Percentiles rank a stretch among this genome's conserved stretches.
phyloP scores from a whole-genome alignment of 2,888 invertebrate genomes.

The Graphium colonna region DNA sequence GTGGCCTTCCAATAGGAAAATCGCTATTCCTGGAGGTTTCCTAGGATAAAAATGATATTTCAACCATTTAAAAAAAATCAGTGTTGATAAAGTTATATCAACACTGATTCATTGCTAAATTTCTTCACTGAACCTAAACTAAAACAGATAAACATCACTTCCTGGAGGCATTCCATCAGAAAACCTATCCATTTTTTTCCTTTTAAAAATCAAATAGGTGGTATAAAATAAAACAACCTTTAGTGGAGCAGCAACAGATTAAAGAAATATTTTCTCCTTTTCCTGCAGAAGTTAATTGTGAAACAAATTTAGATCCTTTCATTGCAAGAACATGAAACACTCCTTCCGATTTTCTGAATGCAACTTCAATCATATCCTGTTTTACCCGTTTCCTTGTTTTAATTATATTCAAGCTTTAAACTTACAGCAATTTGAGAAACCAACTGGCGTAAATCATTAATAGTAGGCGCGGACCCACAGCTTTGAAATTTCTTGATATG shows the following conservation, averaged over 20 bases:
- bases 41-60: slow-evolving; percentile 27
- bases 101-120: too few species aligned
- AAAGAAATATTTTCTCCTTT: slow-evolving; percentile 41
- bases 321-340: slow-evolving; percentile 25
- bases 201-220: slow-evolving; percentile 24
- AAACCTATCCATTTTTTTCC: slow-evolving; percentile 7
- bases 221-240: slow-evolving; percentile 33
- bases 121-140: too few species aligned
- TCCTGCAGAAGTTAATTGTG: slow-evolving; percentile 38
- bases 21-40: slow-evolving; percentile 32
- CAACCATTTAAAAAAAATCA: too few species aligned
- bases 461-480: too few species aligned
- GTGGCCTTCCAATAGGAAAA: slow-evolving; percentile 36
- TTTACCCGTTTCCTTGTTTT: too few species aligned
- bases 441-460: too few species aligned
- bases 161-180: not conserved
- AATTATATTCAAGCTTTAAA: too few species aligned
- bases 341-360: too few species aligned
- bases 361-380: too few species aligned
- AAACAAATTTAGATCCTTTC: slow-evolving; percentile 35
- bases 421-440: too few species aligned
- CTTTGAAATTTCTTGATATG: too few species aligned
- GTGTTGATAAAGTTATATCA: too few species aligned
- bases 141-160: slow-evolving; percentile 26
- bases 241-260: slow-evolving; percentile 44